Evolutionary conservation across 37 sponge, comb jelly and placozoan genomes (phyloP).

Genomic region (Aplysina aerophoba): DNA sequence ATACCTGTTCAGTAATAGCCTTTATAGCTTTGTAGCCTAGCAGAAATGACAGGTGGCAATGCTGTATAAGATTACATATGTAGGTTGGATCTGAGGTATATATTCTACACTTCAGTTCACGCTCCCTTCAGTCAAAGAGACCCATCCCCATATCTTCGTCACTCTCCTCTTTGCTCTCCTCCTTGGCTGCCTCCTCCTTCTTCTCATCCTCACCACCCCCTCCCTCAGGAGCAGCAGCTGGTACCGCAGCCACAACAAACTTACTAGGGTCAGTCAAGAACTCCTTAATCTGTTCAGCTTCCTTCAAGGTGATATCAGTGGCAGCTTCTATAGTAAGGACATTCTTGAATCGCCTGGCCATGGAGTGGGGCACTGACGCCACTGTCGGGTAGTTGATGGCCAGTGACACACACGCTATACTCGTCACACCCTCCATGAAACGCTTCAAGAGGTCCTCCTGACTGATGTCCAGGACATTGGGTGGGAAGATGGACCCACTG

Average conservation of each 20-base stretch:
- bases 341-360: constrained; percentile 97
- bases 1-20: too few relatives aligned
- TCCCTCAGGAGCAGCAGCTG: constrained; percentile 36
- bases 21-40: too few relatives aligned
- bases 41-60: too few relatives aligned
- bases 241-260: constrained; percentile 65
- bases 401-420: constrained; percentile 87
- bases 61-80: too few relatives aligned
- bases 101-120: too few relatives aligned
- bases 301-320: constrained; percentile 93
- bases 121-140: too few relatives aligned
- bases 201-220: constrained; percentile 52
- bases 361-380: constrained; percentile 95
- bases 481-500: constrained; percentile 85
- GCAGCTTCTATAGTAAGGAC: constrained; percentile 91
- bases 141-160: constrained; percentile 95
- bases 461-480: constrained; percentile 86
- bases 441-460: constrained; percentile 78
- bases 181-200: constrained; percentile 50
- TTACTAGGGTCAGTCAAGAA: constrained; percentile 89
- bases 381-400: constrained; percentile 90
- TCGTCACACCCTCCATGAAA: constrained; percentile 80
- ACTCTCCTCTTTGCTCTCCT: constrained; percentile 59
- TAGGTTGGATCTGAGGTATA: too few relatives aligned
- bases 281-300: constrained; percentile 94